Conservation (phyloP, 2,113 vertebrate species). For the Diglossa brunneiventris region DNA sequence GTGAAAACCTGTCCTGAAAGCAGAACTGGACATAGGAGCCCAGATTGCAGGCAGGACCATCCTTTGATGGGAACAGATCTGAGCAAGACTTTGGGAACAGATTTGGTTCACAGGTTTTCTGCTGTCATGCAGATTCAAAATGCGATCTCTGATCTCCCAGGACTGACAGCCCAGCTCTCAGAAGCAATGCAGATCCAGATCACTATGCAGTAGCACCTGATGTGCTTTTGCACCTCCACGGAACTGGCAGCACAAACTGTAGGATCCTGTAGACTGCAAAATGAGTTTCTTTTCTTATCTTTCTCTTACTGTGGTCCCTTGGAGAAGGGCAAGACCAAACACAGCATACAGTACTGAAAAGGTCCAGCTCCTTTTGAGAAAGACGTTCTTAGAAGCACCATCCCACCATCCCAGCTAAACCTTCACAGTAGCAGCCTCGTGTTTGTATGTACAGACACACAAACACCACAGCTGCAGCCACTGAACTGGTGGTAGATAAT, state of each 20-base stretch:
- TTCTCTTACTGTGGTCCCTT: not conserved
- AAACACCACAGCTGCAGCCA: not conserved
- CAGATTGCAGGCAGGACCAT: not conserved
- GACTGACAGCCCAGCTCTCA: not conserved
- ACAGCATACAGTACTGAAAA: not conserved
- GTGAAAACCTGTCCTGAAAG: not conserved
- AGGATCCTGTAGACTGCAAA: not conserved
- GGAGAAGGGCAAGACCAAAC: not conserved
- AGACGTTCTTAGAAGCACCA: not conserved
- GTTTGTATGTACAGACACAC: fast-evolving
- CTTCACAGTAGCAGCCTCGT: not conserved
- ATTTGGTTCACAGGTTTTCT: not conserved
- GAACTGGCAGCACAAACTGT: not conserved
- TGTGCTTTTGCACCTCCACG: not conserved
- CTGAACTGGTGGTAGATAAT: not conserved
- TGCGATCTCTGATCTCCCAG: not conserved
- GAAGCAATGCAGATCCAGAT: not conserved
- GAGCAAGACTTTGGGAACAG: not conserved
- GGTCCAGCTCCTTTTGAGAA: not conserved
- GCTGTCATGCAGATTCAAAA: not conserved
- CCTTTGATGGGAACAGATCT: not conserved
- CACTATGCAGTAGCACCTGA: not conserved
- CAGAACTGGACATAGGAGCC: not conserved
- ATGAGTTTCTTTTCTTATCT: not conserved
- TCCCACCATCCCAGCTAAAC: not conserved